Evolutionary conservation across 2,888 invertebrate genomes (phyloP), one percentile per base, ranked within the genome.

Genomic region (Agrilus mali): DNA sequence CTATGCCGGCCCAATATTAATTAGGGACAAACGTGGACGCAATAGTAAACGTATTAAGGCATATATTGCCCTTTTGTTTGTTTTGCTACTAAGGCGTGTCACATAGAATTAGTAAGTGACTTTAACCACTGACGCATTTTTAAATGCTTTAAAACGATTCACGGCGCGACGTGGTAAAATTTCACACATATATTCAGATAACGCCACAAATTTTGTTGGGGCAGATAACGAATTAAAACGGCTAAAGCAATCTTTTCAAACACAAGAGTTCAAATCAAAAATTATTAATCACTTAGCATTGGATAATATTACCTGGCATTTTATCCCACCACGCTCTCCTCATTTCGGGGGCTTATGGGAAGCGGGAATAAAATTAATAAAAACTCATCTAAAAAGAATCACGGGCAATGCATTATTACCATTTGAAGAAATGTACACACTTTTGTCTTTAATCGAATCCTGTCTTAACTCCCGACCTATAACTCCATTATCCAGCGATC

Each of bases 281-380:
- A 7, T 22, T 7, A 22, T 22, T 7, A 7, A 22, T 22, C 6
- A 22, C 7, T 7, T 22, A 22, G 6, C 22, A 22, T 7, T 22
- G 2, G 22, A 22, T 7, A 22, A 22, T 22, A 22, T 22, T 2
- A 7, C 7, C 7, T 22, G 6, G 22, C 22, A 22, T 22, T 22
- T 22, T 7, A 20, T 20, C 3, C 20, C 20, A 4, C 20, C 20
- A 4, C 3, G 20, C 3, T 15, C 43, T 17, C 40, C 40, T 17
- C 52, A 56, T 17, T 55, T 55, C 33, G 56, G 56, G 4, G 58
- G 59, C 10, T 32, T 59, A 7, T 56, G 55, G 55, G 59, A 61
- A 36, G 50, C 55, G 3, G 53, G 47, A 7, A 48, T 59, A 3
- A 56, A 55, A 33, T 51, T 51, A 2, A 41, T 50, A 2, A 60